phyloP scores from a whole-genome alignment of 2,797 vertebrate genomes.

The Zalophus californianus region DNA sequence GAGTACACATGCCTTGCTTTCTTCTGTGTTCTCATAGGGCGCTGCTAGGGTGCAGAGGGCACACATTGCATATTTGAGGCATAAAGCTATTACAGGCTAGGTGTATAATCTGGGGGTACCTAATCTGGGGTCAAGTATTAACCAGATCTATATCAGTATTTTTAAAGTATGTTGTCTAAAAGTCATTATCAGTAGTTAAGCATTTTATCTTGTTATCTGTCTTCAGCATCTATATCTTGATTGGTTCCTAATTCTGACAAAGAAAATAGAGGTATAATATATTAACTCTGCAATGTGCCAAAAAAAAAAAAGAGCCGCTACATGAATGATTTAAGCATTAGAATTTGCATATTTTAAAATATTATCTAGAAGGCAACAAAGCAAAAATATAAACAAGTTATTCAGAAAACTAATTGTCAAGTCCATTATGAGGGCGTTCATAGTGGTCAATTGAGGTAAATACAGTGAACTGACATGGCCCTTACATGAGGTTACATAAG shows the following conservation, averaged over 20 bases:
- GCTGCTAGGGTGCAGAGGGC: background rate
- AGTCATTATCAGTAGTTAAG: background rate
- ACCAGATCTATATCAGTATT: background rate
- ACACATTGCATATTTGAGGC: background rate
- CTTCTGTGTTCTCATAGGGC: background rate
- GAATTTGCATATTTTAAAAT: background rate
- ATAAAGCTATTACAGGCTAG: background rate
- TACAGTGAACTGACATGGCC: background rate
- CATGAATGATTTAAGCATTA: background rate
- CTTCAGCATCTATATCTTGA: background rate
- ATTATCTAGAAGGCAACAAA: background rate
- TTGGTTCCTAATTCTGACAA: background rate
- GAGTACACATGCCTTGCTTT: background rate
- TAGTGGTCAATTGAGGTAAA: background rate
- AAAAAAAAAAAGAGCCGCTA: background rate
- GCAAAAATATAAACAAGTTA: background rate
- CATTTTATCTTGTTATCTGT: background rate
- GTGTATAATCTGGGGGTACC: background rate
- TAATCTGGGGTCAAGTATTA: background rate
- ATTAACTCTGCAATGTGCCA: background rate
- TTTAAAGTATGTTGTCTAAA: background rate
- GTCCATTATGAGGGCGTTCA: background rate
- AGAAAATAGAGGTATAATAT: background rate
- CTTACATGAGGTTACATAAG: background rate
- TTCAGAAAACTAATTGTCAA: background rate